Conservation (phyloP, 2,797 vertebrate species). For the Scolopax bukidnonensis region DNA sequence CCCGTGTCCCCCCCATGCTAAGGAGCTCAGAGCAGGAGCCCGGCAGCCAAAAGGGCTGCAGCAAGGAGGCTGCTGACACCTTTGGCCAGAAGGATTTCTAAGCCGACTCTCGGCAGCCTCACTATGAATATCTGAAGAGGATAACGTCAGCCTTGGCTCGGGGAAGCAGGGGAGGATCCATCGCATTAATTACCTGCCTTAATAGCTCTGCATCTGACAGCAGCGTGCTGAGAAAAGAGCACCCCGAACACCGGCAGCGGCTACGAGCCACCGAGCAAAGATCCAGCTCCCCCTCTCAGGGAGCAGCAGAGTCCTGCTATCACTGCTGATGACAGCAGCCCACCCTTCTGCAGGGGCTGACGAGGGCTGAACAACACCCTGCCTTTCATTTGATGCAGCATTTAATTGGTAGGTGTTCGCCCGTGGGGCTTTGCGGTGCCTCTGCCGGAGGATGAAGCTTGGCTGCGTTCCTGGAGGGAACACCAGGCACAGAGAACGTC, state of each 20-base stretch:
- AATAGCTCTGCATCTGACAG: neutral
- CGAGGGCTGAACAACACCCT: neutral
- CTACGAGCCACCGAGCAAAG: neutral
- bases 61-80: neutral
- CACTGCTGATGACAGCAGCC: accelerated
- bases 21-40: neutral
- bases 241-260: neutral
- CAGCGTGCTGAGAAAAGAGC: neutral
- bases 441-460: neutral
- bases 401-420: neutral
- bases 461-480: neutral
- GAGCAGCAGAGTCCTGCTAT: neutral
- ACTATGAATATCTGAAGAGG: neutral
- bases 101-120: neutral
- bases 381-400: accelerated
- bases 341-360: neutral
- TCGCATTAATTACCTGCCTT: neutral
- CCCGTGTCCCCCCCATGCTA: accelerated
- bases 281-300: neutral
- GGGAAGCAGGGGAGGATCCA: neutral
- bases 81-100: neutral
- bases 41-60: neutral
- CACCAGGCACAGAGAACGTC: neutral
- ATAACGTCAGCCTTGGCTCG: neutral
- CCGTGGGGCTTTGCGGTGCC: neutral